A percentile compares a stretch with the other conserved stretches of the same genome.
Evolutionary conservation across 2,888 invertebrate genomes (phyloP).

Genomic region (Petrolisthes cinctipes): DNA sequence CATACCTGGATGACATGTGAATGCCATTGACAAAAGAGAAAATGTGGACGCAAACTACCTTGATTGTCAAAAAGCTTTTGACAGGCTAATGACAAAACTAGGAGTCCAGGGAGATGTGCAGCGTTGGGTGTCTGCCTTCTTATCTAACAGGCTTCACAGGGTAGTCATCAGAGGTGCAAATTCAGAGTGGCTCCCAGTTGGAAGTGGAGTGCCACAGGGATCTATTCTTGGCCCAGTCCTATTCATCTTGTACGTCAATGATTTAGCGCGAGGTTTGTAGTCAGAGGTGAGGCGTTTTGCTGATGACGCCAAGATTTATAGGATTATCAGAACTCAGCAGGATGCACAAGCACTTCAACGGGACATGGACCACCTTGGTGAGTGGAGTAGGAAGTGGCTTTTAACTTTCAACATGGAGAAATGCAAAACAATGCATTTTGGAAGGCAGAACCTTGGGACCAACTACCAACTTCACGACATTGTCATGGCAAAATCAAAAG

Average conservation of each 20-base stretch:
- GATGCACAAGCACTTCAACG: neutral
- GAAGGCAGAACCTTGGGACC: neutral
- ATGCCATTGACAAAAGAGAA: neutral
- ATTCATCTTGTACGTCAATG: neutral
- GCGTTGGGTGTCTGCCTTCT: neutral
- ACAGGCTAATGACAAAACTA: slow-evolving; percentile 13
- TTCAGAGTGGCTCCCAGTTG: slow-evolving; percentile 1
- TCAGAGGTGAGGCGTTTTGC: slow-evolving; percentile 21
- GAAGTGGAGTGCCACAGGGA: neutral
- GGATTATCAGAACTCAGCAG: neutral
- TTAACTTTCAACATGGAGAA: slow-evolving; percentile 1
- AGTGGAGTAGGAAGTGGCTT: slow-evolving; percentile 19
- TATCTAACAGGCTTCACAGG: neutral
- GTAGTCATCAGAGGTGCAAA: slow-evolving; percentile 4
- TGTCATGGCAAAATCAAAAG: neutral
- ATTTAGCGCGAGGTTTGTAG: neutral
- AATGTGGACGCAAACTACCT: slow-evolving; percentile 27
- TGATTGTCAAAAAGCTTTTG: slow-evolving; percentile 18
- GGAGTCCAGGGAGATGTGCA: neutral
- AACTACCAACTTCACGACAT: slow-evolving; percentile 1
- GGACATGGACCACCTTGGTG: neutral
- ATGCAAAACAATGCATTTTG: slow-evolving; percentile 23
- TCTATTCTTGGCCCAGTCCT: neutral
- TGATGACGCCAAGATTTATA: slow-evolving; percentile 5
- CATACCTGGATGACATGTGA: neutral